These are phyloP conservation scores for Anhinga rufa DNA, from an alignment of 2,113 vertebrate genomes.

Conservation along the genomic window DNA sequence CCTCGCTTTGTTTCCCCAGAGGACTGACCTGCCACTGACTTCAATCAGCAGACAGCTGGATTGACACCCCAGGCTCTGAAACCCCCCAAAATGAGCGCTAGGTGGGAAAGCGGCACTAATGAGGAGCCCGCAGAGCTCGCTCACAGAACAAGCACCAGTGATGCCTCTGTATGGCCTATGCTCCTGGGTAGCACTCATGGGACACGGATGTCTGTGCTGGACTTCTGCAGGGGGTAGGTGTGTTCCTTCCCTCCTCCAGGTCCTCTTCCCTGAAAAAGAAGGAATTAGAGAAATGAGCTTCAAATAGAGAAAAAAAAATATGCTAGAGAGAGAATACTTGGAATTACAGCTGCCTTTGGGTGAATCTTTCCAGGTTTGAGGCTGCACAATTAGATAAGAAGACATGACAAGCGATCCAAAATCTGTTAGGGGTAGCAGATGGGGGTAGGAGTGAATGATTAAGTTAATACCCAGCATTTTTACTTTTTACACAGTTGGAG, in stretches of 20 bases:
- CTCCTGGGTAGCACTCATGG: not conserved
- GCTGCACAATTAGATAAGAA: not conserved
- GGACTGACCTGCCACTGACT: not conserved
- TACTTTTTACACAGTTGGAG: not conserved
- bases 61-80: not conserved
- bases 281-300: not conserved
- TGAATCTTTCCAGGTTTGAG: not conserved
- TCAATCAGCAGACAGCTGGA: not conserved
- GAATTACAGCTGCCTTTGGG: not conserved
- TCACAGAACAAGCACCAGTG: not conserved
- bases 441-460: not conserved
- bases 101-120: accelerated
- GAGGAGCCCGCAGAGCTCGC: accelerated
- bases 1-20: not conserved
- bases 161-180: not conserved
- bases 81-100: not conserved
- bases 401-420: not conserved
- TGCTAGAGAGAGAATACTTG: not conserved
- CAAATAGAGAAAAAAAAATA: not conserved
- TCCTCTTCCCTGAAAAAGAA: not conserved
- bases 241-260: not conserved
- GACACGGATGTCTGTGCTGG: not conserved
- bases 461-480: not conserved
- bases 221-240: not conserved
- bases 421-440: not conserved